phyloP scores from a whole-genome alignment of 2,113 vertebrate genomes.

The Dasyurus viverrinus region DNA sequence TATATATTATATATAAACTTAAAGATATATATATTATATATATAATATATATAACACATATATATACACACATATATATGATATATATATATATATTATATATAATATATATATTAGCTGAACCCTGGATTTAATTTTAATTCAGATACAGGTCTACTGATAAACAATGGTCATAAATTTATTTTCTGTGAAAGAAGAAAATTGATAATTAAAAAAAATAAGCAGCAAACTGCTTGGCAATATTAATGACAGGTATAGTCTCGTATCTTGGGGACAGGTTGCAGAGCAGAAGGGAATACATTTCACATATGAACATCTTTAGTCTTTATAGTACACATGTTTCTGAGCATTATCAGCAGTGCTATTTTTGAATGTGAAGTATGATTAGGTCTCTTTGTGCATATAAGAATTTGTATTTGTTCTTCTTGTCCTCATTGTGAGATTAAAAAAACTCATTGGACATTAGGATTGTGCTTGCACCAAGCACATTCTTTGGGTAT shows the following conservation, averaged over 20 bases:
- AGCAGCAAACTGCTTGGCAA: background rate
- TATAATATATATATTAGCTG: background rate
- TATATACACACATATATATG: too few species aligned
- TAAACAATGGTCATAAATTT: background rate
- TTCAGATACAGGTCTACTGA: background rate
- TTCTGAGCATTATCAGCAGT: constrained; percentile 19
- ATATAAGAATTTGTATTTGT: constrained; percentile 8
- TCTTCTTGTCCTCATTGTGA: constrained; percentile 3
- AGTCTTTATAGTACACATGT: background rate
- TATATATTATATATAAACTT: background rate
- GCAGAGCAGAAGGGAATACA: background rate
- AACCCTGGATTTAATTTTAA: background rate
- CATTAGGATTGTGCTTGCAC: constrained; percentile 13
- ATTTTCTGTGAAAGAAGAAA: background rate
- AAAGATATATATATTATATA: background rate
- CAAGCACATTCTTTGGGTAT: constrained; percentile 41
- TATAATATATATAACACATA: too few species aligned
- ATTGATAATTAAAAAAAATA: background rate
- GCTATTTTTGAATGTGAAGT: constrained; percentile 55
- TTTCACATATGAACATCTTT: background rate
- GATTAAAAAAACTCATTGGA: constrained; percentile 27
- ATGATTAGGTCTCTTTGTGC: background rate
- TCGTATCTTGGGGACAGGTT: background rate
- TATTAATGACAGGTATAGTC: background rate
- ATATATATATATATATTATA: too few species aligned